Evolutionary conservation across 2,888 invertebrate genomes (phyloP), one percentile per base, ranked within the genome.

Genomic region (Pherbina coryleti): DNA sequence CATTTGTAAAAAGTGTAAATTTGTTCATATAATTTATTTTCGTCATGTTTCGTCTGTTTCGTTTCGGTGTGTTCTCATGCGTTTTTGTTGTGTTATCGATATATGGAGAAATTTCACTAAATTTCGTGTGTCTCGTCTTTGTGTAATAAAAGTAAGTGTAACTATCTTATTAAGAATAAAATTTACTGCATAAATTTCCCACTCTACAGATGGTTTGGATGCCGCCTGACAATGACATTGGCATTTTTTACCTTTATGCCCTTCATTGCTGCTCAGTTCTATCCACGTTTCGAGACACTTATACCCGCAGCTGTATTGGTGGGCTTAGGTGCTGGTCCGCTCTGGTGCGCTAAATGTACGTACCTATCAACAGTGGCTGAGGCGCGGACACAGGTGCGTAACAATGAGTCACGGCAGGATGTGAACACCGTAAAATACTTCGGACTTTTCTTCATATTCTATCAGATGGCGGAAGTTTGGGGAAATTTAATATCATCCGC

Each of bases 311-410:
- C 86, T 3, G 64, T 88, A 11, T 86, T 88, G 84, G 88, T 89
- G 5, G 88, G 89, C 9, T 86, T 97, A 17, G 97, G 97, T 0
- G 98, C 96, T 0, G 97, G 97, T 0, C 97, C 98, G 0, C 91
- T 98, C 28, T 98, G 98, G 98, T 97, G 97, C 83, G 97, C 98
- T 22, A 98, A 98, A 89, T 98, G 98, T 88, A 96, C 97, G 0
- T 98, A 97, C 86, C 91, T 98, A 3, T 97, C 97, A 3, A 94
- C 96, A 83, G 94, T 93, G 8, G 92, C 94, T 0, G 95, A 96
- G 85, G 94, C 96, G 0, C 96, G 97, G 86, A 91, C 96, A 0
- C 84, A 84, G 66, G 89, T 96, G 70, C 93, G 94, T 0, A 93
- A 93, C 17, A 90, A 91, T 53, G 84, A 84, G 37, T 91, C 93